Conservation (phyloP, 2,113 vertebrate genomes). For the Podiceps cristatus region DNA sequence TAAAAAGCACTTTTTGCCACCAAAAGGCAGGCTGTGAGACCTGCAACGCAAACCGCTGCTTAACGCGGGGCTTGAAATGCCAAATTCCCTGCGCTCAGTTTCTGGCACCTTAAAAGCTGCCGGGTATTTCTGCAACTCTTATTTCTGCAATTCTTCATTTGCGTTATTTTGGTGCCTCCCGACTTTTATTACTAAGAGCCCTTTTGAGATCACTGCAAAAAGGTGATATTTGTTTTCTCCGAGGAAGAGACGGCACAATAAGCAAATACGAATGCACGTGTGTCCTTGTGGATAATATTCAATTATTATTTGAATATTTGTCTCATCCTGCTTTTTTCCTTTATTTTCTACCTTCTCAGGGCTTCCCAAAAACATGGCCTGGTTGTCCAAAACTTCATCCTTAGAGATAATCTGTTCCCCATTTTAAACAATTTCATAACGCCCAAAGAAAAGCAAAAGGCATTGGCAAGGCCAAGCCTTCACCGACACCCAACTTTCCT, state of each 20-base stretch:
- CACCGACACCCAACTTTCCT: fast-evolving
- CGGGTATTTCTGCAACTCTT: not conserved
- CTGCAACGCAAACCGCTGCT: not conserved
- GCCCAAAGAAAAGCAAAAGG: not conserved
- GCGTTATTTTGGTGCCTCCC: not conserved
- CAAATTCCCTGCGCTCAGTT: fast-evolving
- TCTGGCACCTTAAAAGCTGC: not conserved
- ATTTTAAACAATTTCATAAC: not conserved
- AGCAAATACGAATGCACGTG: fast-evolving
- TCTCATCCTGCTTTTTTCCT: not conserved
- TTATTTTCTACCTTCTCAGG: not conserved
- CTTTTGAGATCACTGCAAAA: not conserved
- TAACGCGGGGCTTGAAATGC: not conserved
- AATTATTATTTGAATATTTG: not conserved
- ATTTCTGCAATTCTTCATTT: not conserved
- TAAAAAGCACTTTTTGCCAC: not conserved
- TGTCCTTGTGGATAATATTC: not conserved
- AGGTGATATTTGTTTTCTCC: not conserved
- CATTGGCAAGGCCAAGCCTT: not conserved
- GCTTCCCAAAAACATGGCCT: not conserved
- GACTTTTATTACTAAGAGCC: not conserved
- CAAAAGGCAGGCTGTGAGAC: not conserved
- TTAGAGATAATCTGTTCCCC: not conserved
- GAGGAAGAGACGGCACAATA: fast-evolving
- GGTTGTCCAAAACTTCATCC: not conserved